Base-by-base conservation (phyloP, 1,140 invertebrate genomes). In the Vanessa atalanta region DNA sequence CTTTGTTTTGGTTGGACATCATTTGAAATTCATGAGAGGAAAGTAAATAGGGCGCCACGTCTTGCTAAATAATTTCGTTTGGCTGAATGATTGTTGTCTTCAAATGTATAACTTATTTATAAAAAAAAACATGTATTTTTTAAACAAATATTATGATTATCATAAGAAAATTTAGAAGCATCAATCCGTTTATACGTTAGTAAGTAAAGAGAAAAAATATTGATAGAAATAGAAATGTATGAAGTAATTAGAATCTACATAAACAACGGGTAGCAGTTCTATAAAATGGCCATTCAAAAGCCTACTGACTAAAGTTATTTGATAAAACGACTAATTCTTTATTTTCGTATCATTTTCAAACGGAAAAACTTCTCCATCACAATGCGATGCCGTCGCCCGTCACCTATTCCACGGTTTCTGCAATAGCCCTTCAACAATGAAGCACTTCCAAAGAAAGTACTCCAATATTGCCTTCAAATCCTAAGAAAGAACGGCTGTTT, bases 391-490 rank as follows among this genome's bases (percentile, higher is more conserved):
- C 53, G 31, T 60, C 47, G 72, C 50, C 66, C 47, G 48, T 51
- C 51, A 75, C 74, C 73, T 79, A 83, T 82, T 57, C 37, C 43
- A 23, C 16, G 66, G 47, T 77, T 80, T 79, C 77, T 72, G 77
- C 82, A 76, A 85, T 80, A 86, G 81, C 79, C 69, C 67, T 75
- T 75, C 76, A 67, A 85, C 80, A 85, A 85, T 83, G 82, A 82
- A 79, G 85, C 79, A 83, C 75, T 79, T 83, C 82, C 77, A 84
- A 83, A 85, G 81, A 79, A 79, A 79, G 79, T 78, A 82, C 81
- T 57, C 72, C 72, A 73, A 72, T 77, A 83, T 84, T 78, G 79
- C 75, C 81, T 85, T 83, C 76, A 80, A 83, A 76, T 71, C 15
- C 70, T 77, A 79, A 79, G 78, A 78, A 81, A 71, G 74, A 65